phyloP scores from a whole-genome alignment of 1,140 invertebrate species.

The Halictus rubicundus region DNA sequence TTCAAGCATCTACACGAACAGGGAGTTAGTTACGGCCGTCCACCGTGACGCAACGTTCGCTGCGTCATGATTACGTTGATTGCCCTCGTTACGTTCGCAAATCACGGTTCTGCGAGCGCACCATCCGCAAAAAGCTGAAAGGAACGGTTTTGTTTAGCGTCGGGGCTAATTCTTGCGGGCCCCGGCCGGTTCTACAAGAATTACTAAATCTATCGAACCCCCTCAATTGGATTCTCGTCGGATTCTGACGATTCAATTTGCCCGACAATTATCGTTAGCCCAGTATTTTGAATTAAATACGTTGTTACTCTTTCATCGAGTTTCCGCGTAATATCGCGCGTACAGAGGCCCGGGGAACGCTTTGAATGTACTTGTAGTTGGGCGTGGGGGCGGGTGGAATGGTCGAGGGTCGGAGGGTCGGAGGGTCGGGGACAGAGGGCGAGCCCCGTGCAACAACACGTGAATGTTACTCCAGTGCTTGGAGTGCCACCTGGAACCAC shows the following conservation, averaged over 20 bases:
- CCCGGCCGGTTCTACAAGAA: background rate
- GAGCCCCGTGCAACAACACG: constrained; percentile 61
- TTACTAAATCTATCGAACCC: background rate
- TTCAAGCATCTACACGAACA: background rate
- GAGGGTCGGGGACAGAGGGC: constrained; percentile 2
- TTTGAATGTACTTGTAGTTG: constrained; percentile 12
- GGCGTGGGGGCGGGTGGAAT: too few relatives aligned
- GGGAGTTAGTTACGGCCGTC: background rate
- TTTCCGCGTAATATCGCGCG: background rate
- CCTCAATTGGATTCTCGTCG: background rate
- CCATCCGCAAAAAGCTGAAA: background rate
- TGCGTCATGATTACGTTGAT: background rate
- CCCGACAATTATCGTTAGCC: background rate
- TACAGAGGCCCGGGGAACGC: constrained; percentile 3
- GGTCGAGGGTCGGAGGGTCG: background rate
- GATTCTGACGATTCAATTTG: background rate
- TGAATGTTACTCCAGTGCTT: constrained; percentile 56
- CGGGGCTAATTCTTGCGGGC: background rate
- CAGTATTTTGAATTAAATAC: background rate
- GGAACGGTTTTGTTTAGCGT: background rate
- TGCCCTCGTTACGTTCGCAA: background rate
- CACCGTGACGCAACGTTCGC: background rate
- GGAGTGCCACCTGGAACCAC: constrained; percentile 30
- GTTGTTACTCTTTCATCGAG: background rate
- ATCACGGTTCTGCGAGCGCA: background rate